These are phyloP conservation scores for Halcyon leucocephala DNA, from an alignment of 2,797 vertebrate species.

Conservation along the genomic window DNA sequence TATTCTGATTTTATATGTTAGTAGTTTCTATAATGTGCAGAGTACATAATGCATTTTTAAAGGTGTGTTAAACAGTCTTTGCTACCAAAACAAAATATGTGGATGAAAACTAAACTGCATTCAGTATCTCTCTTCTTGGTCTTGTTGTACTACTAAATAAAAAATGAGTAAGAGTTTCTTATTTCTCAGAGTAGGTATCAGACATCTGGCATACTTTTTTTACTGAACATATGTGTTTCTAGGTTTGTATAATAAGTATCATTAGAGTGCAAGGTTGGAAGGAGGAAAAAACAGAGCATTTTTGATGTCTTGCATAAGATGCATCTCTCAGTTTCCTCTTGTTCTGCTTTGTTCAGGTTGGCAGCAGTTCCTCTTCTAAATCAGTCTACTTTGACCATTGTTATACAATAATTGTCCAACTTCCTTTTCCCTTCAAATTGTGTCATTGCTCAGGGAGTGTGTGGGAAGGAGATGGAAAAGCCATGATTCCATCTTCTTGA, in stretches of 20 bases:
- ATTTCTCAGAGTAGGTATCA: background rate
- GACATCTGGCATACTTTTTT: background rate
- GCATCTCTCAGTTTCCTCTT: background rate
- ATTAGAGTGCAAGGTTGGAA: background rate
- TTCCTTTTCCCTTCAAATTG: conserved; percentile 17
- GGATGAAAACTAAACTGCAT: background rate
- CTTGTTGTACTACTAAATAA: background rate
- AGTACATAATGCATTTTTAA: background rate
- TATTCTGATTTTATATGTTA: background rate
- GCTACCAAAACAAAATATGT: background rate
- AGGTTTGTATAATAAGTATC: background rate
- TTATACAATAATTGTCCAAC: background rate
- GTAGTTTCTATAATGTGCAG: background rate
- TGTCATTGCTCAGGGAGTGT: background rate
- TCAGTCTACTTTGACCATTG: conserved; percentile 12
- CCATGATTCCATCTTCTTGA: background rate
- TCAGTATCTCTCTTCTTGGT: background rate
- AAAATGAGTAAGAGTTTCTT: background rate
- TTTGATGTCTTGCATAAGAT: background rate
- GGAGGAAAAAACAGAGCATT: background rate
- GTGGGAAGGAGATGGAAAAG: conserved; percentile 34
- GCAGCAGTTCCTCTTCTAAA: conserved; percentile 24
- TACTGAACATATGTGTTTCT: background rate
- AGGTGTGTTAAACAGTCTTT: background rate
- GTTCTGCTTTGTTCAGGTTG: conserved; percentile 13